Base-by-base conservation (phyloP, 1,140 invertebrate species). In the Spodoptera frugiperda region DNA sequence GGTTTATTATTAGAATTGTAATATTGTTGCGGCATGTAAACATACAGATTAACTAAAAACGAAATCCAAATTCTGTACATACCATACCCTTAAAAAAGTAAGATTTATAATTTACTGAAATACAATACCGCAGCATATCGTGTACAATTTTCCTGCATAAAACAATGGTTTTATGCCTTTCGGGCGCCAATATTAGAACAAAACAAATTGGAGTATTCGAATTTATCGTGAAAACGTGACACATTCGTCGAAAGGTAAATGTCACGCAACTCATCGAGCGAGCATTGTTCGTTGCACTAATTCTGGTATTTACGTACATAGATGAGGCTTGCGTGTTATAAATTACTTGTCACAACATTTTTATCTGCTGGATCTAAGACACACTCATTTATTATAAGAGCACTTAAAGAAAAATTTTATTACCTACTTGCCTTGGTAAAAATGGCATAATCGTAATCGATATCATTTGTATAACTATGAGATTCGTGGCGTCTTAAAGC, bases 151-250 rank as follows among this genome's bases (percentile, higher is more conserved):
- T 11, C 51, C 8, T 46, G 53, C 53, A 71, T 57, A 46, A 55
- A 71, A 57, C 68, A 46, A 46, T 11, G 15, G 19, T 30, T 71
- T 55, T 71, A 44, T 57, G 51, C 25, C n/a, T 33, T 68, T 19
- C n/a, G 25, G 15, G 15, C 15, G 39, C 51, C 48, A 53, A 71
- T 55, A 71, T 71, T 44, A 71, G 53, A 71, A 71, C 68, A 54
- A 71, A 71, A 71, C 30, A 71, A 71, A 71, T 39, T 54, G 48
- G 21, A 70, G 51, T 57, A 57, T 71, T 39, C 68, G 68, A 33
- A 55, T 71, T 71, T 71, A 71, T 71, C 53, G 53, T 71, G 51
- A 71, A 71, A 71, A 55, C 68, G 68, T 71, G 68, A 71, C 30
- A 71, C 48, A 57, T 71, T 71, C 68, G 33, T 55, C 33, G 51